These are phyloP conservation scores for Ylistrum balloti DNA, from an alignment of 1,140 invertebrate species.

Conservation along the genomic window DNA sequence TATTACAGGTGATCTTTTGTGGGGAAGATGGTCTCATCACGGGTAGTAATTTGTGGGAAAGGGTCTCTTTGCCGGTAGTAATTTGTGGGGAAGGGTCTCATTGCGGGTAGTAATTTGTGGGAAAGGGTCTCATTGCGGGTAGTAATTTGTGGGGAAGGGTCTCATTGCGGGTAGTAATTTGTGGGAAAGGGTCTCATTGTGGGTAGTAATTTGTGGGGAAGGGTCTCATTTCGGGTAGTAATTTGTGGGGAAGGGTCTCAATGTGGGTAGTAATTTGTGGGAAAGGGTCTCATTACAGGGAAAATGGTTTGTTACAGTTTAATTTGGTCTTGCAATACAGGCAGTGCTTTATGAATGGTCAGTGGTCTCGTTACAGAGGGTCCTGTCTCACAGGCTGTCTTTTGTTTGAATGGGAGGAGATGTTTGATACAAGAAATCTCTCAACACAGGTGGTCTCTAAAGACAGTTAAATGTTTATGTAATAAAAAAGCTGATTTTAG, in stretches of 20 bases:
- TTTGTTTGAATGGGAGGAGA: background rate
- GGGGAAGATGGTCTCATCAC: background rate
- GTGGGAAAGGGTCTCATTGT: background rate
- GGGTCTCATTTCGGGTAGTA: background rate
- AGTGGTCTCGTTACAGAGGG: too few species aligned
- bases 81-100: too few species aligned
- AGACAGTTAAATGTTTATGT: background rate
- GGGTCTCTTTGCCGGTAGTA: background rate
- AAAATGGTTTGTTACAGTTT: background rate
- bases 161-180: background rate
- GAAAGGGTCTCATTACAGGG: background rate
- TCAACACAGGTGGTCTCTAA: background rate
- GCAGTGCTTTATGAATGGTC: background rate
- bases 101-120: too few species aligned
- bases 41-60: background rate
- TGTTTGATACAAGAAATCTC: background rate
- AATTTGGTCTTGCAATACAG: background rate
- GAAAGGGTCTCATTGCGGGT: too few species aligned
- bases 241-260: background rate
- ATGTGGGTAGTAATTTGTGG: background rate
- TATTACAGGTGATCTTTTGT: background rate
- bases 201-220: background rate
- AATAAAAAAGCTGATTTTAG: background rate
- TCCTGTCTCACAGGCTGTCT: background rate
- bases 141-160: background rate